Conservation (phyloP, 2,888 invertebrate genomes). For the Drosophila emarginata region DNA sequence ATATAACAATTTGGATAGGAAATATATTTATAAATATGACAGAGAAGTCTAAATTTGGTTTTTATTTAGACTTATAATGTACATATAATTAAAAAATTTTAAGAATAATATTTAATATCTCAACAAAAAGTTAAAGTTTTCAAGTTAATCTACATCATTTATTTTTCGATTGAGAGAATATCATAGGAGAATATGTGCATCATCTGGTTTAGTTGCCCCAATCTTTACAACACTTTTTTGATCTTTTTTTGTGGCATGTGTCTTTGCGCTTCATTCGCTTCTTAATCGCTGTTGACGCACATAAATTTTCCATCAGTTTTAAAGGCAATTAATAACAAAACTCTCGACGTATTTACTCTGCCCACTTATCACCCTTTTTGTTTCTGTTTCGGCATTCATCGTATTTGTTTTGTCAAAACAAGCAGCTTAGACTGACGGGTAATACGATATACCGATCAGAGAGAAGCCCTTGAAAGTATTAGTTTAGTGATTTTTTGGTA, state of each 20-base stretch:
- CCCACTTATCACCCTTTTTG: conserved; percentile 50
- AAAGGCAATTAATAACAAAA: conserved; percentile 56
- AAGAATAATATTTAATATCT: too few relatives aligned
- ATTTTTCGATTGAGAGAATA: background rate
- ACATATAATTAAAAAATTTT: too few relatives aligned
- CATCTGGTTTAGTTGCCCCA: background rate
- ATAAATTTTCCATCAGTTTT: conserved; percentile 59
- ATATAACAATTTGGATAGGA: background rate
- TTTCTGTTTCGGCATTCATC: conserved; percentile 28
- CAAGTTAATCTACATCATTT: too few relatives aligned
- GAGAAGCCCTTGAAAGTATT: conserved; percentile 53
- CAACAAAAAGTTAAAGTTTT: too few relatives aligned
- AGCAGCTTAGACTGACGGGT: conserved; percentile 63
- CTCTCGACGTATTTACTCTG: conserved; percentile 6
- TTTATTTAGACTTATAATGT: too few relatives aligned
- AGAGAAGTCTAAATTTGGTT: too few relatives aligned
- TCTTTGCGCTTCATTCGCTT: conserved; percentile 58
- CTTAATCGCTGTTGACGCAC: conserved; percentile 74
- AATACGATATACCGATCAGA: conserved; percentile 56
- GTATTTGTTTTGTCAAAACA: conserved; percentile 76
- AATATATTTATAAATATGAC: background rate
- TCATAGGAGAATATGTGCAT: background rate
- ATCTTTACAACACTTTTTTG: background rate
- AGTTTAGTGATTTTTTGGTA: conserved; percentile 49
- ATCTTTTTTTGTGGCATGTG: conserved; percentile 53